Conservation (phyloP, 1,140 invertebrate species). For the Drosophila micromelanica region DNA sequence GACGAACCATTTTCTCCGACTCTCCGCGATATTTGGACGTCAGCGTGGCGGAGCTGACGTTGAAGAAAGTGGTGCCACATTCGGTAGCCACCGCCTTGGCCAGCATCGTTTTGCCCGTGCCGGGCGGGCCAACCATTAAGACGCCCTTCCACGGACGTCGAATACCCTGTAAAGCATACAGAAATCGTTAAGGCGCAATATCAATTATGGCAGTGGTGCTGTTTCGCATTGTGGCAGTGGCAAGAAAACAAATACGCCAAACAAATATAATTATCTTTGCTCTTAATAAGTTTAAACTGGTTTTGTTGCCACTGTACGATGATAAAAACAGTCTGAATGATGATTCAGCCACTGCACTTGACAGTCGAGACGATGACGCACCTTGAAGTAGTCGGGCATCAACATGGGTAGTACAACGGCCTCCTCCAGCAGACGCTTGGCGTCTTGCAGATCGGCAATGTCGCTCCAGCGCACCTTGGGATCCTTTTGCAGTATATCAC, state of each 20-base stretch:
- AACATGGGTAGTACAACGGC: slow-evolving; percentile 98
- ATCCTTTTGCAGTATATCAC: slow-evolving; percentile 99
- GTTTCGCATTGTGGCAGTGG: no score
- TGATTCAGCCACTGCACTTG: slow-evolving; percentile 46
- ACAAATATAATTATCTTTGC: no score
- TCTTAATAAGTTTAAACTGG: no score
- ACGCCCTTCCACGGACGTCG: slow-evolving; percentile 93
- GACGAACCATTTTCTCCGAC: slow-evolving; percentile 98
- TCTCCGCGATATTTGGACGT: slow-evolving; percentile 99
- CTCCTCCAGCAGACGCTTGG: slow-evolving; percentile 97
- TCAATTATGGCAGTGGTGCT: no score
- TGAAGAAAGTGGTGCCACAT: slow-evolving; percentile 99
- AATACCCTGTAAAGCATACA: slow-evolving; percentile 89
- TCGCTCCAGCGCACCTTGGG: slow-evolving; percentile 99
- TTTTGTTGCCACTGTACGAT: no score
- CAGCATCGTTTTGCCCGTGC: slow-evolving; percentile 99
- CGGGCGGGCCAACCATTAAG: slow-evolving; percentile 91
- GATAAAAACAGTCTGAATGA: not conserved
- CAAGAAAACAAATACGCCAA: no score
- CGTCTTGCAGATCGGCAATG: slow-evolving; percentile 98
- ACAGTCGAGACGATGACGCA: slow-evolving; percentile 73
- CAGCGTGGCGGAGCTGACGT: slow-evolving; percentile 98
- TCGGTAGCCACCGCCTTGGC: slow-evolving; percentile 99
- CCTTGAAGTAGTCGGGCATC: slow-evolving; percentile 99
- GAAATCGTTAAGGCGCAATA: not conserved